A percentile compares a stretch with the other conserved stretches of the same genome.
Conservation (phyloP, 2,888 invertebrate species). For the Ernsta delagoae region DNA sequence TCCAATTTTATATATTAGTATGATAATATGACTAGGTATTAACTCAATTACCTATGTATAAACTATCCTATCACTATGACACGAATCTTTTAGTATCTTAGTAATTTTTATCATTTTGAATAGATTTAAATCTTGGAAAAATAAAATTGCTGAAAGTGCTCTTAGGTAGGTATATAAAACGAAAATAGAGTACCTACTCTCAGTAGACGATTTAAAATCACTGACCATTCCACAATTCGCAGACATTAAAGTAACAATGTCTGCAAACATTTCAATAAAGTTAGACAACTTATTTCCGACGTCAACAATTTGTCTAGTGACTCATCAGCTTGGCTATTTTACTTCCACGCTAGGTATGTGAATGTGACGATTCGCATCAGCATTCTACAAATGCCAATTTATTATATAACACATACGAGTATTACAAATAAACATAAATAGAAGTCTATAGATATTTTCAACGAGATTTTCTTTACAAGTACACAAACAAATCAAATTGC, state of each 20-base stretch:
- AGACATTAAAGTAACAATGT: constrained; percentile 23
- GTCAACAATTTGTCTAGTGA: constrained; percentile 28
- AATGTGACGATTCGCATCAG: constrained; percentile 19
- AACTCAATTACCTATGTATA: too few relatives aligned
- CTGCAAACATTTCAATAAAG: constrained; percentile 26
- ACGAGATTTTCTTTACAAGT: neutral
- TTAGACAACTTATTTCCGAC: constrained; percentile 30
- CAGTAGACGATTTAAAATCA: constrained; percentile 15
- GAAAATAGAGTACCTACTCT: neutral
- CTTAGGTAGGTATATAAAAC: neutral
- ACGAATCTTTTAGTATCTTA: too few relatives aligned
- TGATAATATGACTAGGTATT: too few relatives aligned
- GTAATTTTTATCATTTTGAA: too few relatives aligned
- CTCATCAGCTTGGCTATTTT: constrained; percentile 28
- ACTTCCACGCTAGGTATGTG: constrained; percentile 11
- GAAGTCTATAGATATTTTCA: neutral
- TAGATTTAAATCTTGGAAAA: too few relatives aligned
- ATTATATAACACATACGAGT: constrained; percentile 6
- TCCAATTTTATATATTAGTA: too few relatives aligned
- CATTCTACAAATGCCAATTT: constrained; percentile 17
- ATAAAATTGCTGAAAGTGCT: neutral
- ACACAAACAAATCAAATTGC: neutral
- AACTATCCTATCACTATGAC: too few relatives aligned
- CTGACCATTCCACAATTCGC: constrained; percentile 11
- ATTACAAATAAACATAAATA: neutral